These are phyloP conservation scores for Paedocypris micromegethes DNA, from an alignment of 2,797 vertebrate genomes.

Conservation along the genomic window DNA sequence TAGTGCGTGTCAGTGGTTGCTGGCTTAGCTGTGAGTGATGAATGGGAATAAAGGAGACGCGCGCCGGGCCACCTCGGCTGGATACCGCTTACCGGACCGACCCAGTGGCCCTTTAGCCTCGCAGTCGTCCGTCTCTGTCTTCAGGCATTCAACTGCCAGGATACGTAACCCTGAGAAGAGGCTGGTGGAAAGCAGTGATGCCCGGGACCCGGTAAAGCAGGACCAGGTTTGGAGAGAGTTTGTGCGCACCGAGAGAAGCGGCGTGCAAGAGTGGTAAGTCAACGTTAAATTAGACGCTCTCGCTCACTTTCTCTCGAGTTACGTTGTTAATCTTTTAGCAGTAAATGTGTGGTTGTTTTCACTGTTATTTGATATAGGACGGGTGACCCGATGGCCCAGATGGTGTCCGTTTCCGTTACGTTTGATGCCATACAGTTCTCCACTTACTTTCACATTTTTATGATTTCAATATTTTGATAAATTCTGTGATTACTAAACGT, in stretches of 20 bases:
- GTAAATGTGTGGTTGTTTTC: slow-evolving; percentile 40
- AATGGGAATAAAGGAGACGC: slow-evolving; percentile 44
- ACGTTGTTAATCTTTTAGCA: slow-evolving; percentile 22
- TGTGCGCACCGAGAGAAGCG: slow-evolving; percentile 62
- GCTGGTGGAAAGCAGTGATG: slow-evolving; percentile 37
- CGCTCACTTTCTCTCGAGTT: slow-evolving; percentile 30
- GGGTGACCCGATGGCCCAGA: slow-evolving; percentile 41
- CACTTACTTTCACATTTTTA: neutral
- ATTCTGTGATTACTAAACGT: slow-evolving; percentile 22
- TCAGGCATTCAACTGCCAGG: slow-evolving; percentile 15
- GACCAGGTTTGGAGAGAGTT: slow-evolving; percentile 71
- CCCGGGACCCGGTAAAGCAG: slow-evolving; percentile 58
- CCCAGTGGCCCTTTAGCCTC: slow-evolving; percentile 42
- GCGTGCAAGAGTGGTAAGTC: slow-evolving; percentile 66
- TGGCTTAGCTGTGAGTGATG: slow-evolving; percentile 44
- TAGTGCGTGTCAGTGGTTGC: neutral
- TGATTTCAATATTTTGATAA: neutral
- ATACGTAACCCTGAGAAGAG: neutral
- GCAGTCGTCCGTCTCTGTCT: slow-evolving; percentile 38
- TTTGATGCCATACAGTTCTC: slow-evolving; percentile 24
- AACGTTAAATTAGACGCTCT: neutral
- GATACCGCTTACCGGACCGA: slow-evolving; percentile 59
- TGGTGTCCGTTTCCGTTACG: slow-evolving; percentile 45
- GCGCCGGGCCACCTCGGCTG: slow-evolving; percentile 59
- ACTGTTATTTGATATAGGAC: slow-evolving; percentile 43